Conservation (phyloP, 2,888 invertebrate genomes). For the Therioaphis trifolii region DNA sequence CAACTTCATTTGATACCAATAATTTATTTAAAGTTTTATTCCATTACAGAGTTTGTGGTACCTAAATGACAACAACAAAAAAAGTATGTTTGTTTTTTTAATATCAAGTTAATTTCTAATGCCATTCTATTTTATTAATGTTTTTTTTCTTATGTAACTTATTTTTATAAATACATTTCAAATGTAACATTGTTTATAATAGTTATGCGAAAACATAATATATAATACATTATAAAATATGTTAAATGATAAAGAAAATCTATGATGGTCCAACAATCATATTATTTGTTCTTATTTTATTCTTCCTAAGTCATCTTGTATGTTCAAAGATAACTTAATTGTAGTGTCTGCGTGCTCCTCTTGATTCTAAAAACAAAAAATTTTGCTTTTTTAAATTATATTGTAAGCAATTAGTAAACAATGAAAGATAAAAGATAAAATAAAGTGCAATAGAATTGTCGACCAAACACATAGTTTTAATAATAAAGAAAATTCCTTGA, state of each 20-base stretch:
- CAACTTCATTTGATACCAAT: conserved; percentile 7
- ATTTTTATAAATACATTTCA: conserved; percentile 57
- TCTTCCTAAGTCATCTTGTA: neutral
- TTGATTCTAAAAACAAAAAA: conserved; percentile 40
- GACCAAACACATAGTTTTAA: no score
- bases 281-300: conserved; percentile 3
- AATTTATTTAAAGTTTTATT: conserved; percentile 40
- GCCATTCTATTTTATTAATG: conserved; percentile 42
- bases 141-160: conserved; percentile 48
- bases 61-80: conserved; percentile 24
- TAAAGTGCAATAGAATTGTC: no score
- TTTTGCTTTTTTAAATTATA: neutral
- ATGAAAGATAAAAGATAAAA: no score
- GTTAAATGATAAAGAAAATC: conserved; percentile 41
- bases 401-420: neutral
- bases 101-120: conserved; percentile 36
- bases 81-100: conserved; percentile 21
- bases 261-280: conserved; percentile 39
- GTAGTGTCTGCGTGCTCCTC: conserved; percentile 30
- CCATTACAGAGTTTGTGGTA: conserved; percentile 26
- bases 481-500: no score
- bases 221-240: conserved; percentile 48
- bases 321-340: neutral
- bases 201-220: conserved; percentile 23
- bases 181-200: conserved; percentile 57